Percentiles rank a stretch among this genome's conserved stretches.
These are phyloP conservation scores for Ariopsis seemanni DNA, from an alignment of 2,113 vertebrate species.

Conservation along the genomic window DNA sequence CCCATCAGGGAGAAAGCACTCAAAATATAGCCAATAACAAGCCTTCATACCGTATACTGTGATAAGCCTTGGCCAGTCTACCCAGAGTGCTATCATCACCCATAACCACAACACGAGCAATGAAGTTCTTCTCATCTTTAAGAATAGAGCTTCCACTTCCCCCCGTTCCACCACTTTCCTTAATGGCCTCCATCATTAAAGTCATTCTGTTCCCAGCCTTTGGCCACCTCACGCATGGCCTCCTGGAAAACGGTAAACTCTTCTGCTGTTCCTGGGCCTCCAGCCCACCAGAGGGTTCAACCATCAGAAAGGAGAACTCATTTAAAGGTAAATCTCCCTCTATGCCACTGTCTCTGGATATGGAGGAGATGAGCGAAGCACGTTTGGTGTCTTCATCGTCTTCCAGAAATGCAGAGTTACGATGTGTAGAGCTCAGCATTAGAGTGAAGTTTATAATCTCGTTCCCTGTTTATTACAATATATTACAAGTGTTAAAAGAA, in stretches of 20 bases:
- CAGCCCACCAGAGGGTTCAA: background rate
- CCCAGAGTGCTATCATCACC: constrained; percentile 83
- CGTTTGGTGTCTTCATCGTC: constrained; percentile 28
- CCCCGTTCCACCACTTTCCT: background rate
- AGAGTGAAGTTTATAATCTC: constrained; percentile 74
- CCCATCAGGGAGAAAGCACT: too few species aligned
- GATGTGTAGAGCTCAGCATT: constrained; percentile 35
- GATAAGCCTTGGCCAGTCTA: constrained; percentile 76
- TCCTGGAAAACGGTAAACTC: constrained; percentile 63
- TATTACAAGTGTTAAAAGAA: background rate
- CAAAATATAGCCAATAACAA: background rate
- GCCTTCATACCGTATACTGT: constrained; percentile 74
- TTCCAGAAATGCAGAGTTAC: constrained; percentile 15
- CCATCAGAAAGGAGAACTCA: constrained; percentile 40
- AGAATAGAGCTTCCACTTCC: constrained; percentile 33
- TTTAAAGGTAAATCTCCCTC: constrained; percentile 69
- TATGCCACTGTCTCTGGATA: constrained; percentile 79
- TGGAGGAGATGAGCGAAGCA: constrained; percentile 60
- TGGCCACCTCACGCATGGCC: constrained; percentile 72
- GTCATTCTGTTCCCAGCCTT: constrained; percentile 54
- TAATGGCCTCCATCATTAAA: constrained; percentile 66
- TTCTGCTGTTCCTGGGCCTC: constrained; percentile 56
- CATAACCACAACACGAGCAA: constrained; percentile 79
- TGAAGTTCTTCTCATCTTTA: constrained; percentile 67
- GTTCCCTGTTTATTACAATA: constrained; percentile 69